Evolutionary conservation across 1,140 invertebrate species (phyloP), one percentile per base, ranked within the genome.

Genomic region (Bombus superbus): DNA sequence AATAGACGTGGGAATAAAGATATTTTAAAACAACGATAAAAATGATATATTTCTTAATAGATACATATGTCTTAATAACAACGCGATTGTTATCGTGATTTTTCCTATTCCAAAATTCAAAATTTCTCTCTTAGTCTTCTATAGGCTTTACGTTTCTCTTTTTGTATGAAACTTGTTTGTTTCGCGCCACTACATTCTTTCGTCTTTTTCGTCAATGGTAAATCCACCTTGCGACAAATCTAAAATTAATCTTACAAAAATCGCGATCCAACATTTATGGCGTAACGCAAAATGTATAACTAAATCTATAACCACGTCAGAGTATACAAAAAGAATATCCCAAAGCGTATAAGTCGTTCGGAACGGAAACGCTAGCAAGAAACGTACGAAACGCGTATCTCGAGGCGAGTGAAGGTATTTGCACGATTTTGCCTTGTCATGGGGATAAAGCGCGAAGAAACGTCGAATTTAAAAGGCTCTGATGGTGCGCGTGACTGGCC

Each of bases 381-480:
- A 47, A 35, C 25, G 25, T 28, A 13, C 1, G 73, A 32, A 40
- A 38, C 53, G 10, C 11, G 38, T 40, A 8, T 69, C 59, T 35
- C 18, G 22, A n/a, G 57, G 22, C 13, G 9, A 40, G 47, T 10
- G 25, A 62, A 38, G 83, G 76, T 72, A 68, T 85, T 85, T 64
- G 66, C 68, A 22, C 32, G 76, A 57, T 72, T 53, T 18, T 64
- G 10, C 28, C 32, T 38, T 44, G 82, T 71, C 47, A 32, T 0
- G 38, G 6, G 22, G 42, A 57, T 68, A 64, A 64, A 64, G n/a
- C 2, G 75, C 0, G 68, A 53, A 47, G 25, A 72, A 80, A 80
- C 68, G 77, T 85, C 83, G 83, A 85, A 85, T 85, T 85, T 85
- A 71, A 85, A 85, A 85, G 77, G 76, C 53, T 85, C 1, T 40